Evolutionary conservation across 2,888 invertebrate species (phyloP), one percentile per base, ranked within the genome.

Genomic region (Elaeidobius kamerunicus): DNA sequence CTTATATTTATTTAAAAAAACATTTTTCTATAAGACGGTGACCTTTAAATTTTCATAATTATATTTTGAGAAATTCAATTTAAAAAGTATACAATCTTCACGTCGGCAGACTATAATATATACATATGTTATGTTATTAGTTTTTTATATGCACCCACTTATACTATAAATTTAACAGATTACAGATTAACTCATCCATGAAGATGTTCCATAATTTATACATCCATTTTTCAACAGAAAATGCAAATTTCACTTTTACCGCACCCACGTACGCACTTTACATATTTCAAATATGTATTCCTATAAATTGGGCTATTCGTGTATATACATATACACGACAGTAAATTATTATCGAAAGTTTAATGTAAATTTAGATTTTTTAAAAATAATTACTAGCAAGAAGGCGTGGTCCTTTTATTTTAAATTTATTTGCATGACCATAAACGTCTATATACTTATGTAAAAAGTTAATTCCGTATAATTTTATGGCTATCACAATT

Each of bases 291-390:
- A 6, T 39, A 30, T n/a, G n/a, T n/a, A 23, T 44, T 35, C 35
- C 23, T 42, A 35, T 43, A 43, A 43, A 28, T 50, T 50, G 14
- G 38, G 50, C 30, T 35, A 43, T 50, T 35, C n/a, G n/a, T n/a
- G n/a, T n/a, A n/a, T n/a, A n/a, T 48, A 14, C 40, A 48, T 18
- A n/a, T 23, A 20, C 35, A 50, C 16, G 36, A 36, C 51, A 39
- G 40, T 52, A 52, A 52, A 52, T 45, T 52, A 52, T 40, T 45
- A 45, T 45, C 45, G 51, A 52, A 45, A 52, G 51, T 40, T 45
- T 38, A 35, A 38, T 44, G 51, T 44, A 52, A 52, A 52, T 52
- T 45, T 27, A 11, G 18, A 17, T 36, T 51, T 51, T 51, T 45
- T 36, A 23, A 17, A 28, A 42, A 27, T 35, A 16, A 32, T 30